These are phyloP conservation scores for Drosophila repleta DNA, from an alignment of 1,140 invertebrate species.

Conservation along the genomic window DNA sequence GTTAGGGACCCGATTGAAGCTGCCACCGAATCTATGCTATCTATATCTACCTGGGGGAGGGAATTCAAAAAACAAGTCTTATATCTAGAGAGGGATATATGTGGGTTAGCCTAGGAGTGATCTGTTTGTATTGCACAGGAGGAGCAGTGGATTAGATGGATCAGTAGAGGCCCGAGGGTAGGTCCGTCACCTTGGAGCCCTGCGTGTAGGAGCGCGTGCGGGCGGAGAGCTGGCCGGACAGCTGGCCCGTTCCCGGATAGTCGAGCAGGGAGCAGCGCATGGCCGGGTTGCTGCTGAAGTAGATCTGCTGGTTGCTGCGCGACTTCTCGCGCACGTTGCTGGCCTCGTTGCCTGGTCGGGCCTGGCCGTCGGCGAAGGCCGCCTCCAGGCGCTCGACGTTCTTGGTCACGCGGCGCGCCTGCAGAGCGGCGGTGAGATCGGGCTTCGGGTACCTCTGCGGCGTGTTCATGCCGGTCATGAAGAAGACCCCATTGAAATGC, in stretches of 20 bases:
- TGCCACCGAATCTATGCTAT: slow-evolving; percentile 65
- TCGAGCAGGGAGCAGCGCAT: slow-evolving; percentile 68
- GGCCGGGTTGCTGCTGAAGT: slow-evolving; percentile 83
- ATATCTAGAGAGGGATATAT: background rate
- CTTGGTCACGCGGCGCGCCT: slow-evolving; percentile 88
- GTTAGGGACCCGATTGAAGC: slow-evolving; percentile 70
- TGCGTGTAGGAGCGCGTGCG: slow-evolving; percentile 71
- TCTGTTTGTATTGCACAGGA: slow-evolving; percentile 61
- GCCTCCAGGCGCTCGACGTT: slow-evolving; percentile 91
- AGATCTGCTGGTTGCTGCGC: slow-evolving; percentile 84
- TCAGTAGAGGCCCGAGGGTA: slow-evolving; percentile 89
- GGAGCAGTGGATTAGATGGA: background rate
- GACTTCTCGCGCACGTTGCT: slow-evolving; percentile 84
- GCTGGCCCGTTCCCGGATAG: slow-evolving; percentile 33
- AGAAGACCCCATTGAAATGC: slow-evolving; percentile 84
- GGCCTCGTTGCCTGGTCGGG: slow-evolving; percentile 88
- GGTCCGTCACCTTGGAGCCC: slow-evolving; percentile 88
- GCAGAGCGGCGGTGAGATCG: slow-evolving; percentile 85
- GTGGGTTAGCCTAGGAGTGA: slow-evolving; percentile 40
- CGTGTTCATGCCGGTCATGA: slow-evolving; percentile 83
- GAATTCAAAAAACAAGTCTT: slow-evolving; percentile 8
- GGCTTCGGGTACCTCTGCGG: slow-evolving; percentile 80
- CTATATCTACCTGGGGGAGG: slow-evolving; percentile 21
- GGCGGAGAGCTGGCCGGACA: slow-evolving; percentile 47
- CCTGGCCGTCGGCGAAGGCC: slow-evolving; percentile 85